These are phyloP conservation scores for Theodoxus fluviatilis DNA, from an alignment of 2,888 invertebrate species.

Conservation along the genomic window DNA sequence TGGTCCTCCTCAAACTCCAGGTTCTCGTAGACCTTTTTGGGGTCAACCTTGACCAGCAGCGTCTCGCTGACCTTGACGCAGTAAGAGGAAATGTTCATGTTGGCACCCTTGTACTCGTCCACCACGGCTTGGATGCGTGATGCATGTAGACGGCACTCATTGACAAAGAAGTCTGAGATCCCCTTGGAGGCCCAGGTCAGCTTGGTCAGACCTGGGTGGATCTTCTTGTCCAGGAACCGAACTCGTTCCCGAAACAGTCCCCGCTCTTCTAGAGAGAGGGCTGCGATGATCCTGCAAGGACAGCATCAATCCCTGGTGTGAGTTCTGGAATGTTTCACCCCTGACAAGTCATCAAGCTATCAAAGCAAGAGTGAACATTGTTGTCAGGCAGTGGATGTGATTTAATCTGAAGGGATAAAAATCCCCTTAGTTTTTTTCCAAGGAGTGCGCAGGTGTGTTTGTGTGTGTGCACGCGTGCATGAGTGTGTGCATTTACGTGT, in stretches of 20 bases:
- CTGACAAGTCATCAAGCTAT: too few species aligned
- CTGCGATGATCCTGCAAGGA: constrained; percentile 72
- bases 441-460: not conserved
- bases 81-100: constrained; percentile 66
- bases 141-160: constrained; percentile 63
- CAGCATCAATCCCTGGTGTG: too few species aligned
- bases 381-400: too few species aligned
- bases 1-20: constrained; percentile 65
- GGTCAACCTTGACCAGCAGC: constrained; percentile 63
- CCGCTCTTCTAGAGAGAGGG: constrained; percentile 79
- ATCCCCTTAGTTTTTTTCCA: not conserved
- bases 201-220: constrained; percentile 66
- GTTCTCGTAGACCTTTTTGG: constrained; percentile 63
- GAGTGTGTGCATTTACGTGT: too few species aligned
- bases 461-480: too few species aligned
- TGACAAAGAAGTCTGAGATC: constrained; percentile 64
- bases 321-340: too few species aligned
- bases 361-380: too few species aligned
- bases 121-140: constrained; percentile 73
- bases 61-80: constrained; percentile 64
- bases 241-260: constrained; percentile 80
- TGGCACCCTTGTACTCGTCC: constrained; percentile 83
- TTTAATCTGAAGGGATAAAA: not conserved
- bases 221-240: constrained; percentile 67
- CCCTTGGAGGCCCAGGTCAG: constrained; percentile 65